Evolutionary conservation across 2,888 invertebrate species (phyloP), one percentile per base, ranked within the genome.

Genomic region (Euzetes globulus): DNA sequence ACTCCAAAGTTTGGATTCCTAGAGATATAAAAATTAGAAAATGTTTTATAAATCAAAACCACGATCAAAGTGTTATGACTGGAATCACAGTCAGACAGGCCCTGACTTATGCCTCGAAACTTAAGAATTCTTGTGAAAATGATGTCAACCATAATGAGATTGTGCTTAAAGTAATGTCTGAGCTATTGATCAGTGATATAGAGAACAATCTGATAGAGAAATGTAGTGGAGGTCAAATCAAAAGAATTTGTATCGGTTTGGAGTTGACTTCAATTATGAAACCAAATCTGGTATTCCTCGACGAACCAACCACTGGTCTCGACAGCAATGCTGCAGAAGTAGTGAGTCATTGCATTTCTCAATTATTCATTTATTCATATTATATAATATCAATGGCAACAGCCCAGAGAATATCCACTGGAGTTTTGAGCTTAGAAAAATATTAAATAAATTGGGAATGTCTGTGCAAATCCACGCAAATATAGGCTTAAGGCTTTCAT

Each of bases 41-140:
- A n/a, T n/a, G n/a, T n/a, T n/a, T n/a, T n/a, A n/a, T n/a, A n/a
- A n/a, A n/a, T n/a, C n/a, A n/a, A n/a, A n/a, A n/a, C n/a, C n/a
- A n/a, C n/a, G n/a, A n/a, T n/a, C n/a, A n/a, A n/a, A n/a, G n/a
- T n/a, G n/a, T n/a, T n/a, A n/a, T n/a, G n/a, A n/a, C n/a, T n/a
- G n/a, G n/a, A n/a, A n/a, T n/a, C n/a, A n/a, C n/a, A n/a, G n/a
- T n/a, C n/a, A n/a, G n/a, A n/a, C n/a, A n/a, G n/a, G n/a, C n/a
- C n/a, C n/a, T 47, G 47, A 47, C n/a, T 63, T 63, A 63, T 25
- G 27, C 63, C 11, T 63, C 63, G n/a, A 63, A 63, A 63, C 29
- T 63, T 1, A 63, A 63, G 7, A 63, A 63, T 29, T 29, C 29
- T 63, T 33, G 2, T 4, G 11, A 5, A 11, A 27, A 63, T 29